phyloP scores from a whole-genome alignment of 2,797 vertebrate genomes.

The Sciurus carolinensis region DNA sequence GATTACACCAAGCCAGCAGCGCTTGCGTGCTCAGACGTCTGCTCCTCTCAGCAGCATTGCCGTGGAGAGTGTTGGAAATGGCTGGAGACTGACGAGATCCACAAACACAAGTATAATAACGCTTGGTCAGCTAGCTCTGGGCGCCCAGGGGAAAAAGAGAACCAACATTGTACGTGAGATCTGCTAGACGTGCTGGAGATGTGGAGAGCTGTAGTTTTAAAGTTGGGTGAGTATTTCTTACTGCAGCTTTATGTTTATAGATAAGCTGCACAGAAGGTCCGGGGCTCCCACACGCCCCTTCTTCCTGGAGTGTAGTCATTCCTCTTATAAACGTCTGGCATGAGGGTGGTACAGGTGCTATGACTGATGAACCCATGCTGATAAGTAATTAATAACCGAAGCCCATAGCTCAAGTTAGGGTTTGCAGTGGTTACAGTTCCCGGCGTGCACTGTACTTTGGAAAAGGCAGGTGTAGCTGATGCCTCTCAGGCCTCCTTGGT shows the following conservation, averaged over 20 bases:
- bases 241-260: background rate
- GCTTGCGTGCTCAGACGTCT: accelerated
- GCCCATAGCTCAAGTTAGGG: background rate
- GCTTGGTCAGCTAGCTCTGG: background rate
- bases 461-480: too few species aligned
- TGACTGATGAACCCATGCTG: background rate
- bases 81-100: background rate
- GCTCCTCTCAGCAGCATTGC: background rate
- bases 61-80: background rate
- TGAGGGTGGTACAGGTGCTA: background rate
- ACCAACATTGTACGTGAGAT: background rate
- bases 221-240: background rate
- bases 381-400: background rate
- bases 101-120: background rate
- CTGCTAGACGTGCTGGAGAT: background rate
- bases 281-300: background rate
- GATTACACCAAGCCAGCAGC: accelerated
- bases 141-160: background rate
- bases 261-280: background rate
- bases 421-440: background rate
- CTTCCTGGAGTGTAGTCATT: background rate
- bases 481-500: background rate
- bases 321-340: background rate
- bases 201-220: background rate
- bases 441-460: background rate